Conservation (phyloP, 2,797 vertebrate genomes). For the Chlorospingus flavigularis region DNA sequence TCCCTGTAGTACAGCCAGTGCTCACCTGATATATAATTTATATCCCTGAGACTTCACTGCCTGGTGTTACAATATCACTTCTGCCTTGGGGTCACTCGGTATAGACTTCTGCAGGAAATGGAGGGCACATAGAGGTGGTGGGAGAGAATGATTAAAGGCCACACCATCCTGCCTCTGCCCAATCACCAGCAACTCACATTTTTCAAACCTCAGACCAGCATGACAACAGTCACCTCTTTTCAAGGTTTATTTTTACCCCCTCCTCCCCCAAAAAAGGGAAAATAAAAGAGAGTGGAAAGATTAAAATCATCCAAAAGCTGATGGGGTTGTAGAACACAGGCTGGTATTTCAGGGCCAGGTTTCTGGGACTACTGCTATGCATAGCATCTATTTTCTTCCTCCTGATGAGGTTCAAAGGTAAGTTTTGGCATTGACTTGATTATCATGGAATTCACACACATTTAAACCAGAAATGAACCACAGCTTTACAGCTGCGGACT, state of each 20-base stretch:
- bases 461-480: background rate
- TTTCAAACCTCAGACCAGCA: background rate
- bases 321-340: background rate
- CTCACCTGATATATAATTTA: constrained; percentile 46
- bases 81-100: background rate
- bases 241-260: background rate
- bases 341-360: background rate
- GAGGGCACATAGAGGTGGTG: background rate
- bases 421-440: background rate
- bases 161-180: background rate
- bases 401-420: background rate
- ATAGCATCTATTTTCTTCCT: background rate
- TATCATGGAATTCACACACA: background rate
- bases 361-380: background rate
- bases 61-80: constrained; percentile 14
- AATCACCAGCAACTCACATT: background rate
- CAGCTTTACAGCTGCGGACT: background rate
- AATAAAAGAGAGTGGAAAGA: background rate
- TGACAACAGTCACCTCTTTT: background rate
- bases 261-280: rapidly evolving
- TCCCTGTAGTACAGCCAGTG: background rate
- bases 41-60: background rate
- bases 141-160: background rate
- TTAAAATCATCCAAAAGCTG: background rate
- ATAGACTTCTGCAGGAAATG: constrained; percentile 10